Conservation (phyloP, 2,888 invertebrate species). For the Parnassius glacialis region DNA sequence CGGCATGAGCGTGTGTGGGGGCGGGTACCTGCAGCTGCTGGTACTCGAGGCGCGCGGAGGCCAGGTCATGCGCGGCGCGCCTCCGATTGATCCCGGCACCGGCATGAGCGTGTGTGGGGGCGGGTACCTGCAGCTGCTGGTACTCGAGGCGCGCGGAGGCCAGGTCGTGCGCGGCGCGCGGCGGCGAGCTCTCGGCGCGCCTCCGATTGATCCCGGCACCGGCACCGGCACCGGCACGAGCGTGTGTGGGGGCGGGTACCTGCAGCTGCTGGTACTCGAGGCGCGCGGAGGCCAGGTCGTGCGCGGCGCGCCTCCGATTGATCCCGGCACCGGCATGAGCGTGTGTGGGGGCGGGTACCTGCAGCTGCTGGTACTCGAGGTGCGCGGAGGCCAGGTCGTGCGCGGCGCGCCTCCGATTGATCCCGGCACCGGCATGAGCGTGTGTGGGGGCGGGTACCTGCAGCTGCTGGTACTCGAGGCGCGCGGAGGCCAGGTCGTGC, state of each 20-base stretch:
- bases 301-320: slow-evolving; percentile 28
- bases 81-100: slow-evolving; percentile 46
- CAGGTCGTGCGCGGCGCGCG: slow-evolving; percentile 58
- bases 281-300: slow-evolving; percentile 83
- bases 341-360: no score
- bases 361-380: no score
- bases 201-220: no score
- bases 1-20: no score
- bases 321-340: no score
- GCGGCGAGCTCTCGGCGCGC: slow-evolving; percentile 31
- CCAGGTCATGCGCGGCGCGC: slow-evolving; percentile 86
- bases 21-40: slow-evolving; percentile 40
- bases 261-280: slow-evolving; percentile 91
- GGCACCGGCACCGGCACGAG: no score
- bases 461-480: slow-evolving; percentile 84
- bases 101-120: no score
- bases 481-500: slow-evolving; percentile 82
- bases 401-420: no score
- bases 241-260: slow-evolving; percentile 36
- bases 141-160: slow-evolving; percentile 89
- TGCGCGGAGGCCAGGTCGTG: no score
- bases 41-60: slow-evolving; percentile 85
- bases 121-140: slow-evolving; percentile 41
- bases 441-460: no score
- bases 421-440: no score